phyloP scores from a whole-genome alignment of 2,113 vertebrate species.

The Erythrolamprus reginae region DNA sequence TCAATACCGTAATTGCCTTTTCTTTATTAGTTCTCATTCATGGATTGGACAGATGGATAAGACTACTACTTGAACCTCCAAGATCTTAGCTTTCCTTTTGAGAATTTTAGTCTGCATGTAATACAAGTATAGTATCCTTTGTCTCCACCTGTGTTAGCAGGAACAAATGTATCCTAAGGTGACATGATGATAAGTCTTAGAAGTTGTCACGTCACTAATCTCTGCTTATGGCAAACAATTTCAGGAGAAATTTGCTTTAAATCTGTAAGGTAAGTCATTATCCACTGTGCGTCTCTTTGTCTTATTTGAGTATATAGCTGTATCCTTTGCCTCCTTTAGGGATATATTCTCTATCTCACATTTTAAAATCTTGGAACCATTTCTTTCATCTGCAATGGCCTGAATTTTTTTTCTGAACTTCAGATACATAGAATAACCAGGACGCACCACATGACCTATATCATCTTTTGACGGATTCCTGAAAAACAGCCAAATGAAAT shows the following conservation, averaged over 20 bases:
- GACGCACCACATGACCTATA: neutral
- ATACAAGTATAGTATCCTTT: neutral
- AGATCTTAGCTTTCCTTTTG: neutral
- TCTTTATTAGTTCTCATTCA: neutral
- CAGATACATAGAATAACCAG: neutral
- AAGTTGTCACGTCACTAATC: neutral
- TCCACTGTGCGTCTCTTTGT: neutral
- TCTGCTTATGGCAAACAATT: neutral
- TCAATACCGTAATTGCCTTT: neutral
- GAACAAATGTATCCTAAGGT: neutral
- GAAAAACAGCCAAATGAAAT: neutral
- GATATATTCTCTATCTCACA: neutral
- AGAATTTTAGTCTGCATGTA: neutral
- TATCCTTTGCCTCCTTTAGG: neutral
- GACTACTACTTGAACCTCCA: neutral
- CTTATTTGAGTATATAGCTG: neutral
- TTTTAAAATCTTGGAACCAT: neutral
- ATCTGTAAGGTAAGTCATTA: neutral
- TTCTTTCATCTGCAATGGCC: neutral
- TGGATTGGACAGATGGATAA: neutral
- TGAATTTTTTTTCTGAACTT: neutral
- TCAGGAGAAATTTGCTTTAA: neutral
- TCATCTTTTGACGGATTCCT: neutral
- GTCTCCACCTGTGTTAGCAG: neutral
- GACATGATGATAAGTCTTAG: neutral